Evolutionary conservation across 92 coral and sea anemone genomes (phyloP), one percentile per base, ranked within the genome.

Genomic region (Zoanthus sansibaricus): DNA sequence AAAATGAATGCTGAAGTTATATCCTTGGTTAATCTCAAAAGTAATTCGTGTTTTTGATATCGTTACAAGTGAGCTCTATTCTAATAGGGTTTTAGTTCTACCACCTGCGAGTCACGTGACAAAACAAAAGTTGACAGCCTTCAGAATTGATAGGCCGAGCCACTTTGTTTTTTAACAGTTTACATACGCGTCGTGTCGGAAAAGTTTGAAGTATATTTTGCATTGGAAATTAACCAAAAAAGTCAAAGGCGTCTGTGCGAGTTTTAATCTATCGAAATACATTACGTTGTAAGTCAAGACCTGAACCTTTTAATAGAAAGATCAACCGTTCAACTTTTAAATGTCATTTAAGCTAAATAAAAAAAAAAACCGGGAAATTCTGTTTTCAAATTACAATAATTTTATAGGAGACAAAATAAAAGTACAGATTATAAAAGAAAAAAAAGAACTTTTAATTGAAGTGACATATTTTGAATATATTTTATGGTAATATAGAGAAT

Each of bases 41-140:
- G 32, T 45, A 66, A 46, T 32, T 47, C 51, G 13, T 66, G 33
- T 62, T 18, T 66, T 42, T 25, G 17, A 13, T 30, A 21, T 45
- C 62, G 58, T 52, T 45, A 80, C 59, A 80, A 54, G 10, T 66
- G 59, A 66, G 85, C 66, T 47, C 9, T 55, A 79, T 79, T 64
- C 18, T 18, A 25, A 9, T 18, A 9, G 18, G 18, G 59, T 67
- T 80, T 15, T 25, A 21, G 9, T 7, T 20, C 11, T 47, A 64
- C 9, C 85, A 80, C 85, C 85, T 80, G 85, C 85, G 42, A 47
- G 46, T 80, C 85, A 80, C 75, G 75, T 80, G 85, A 66, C 61
- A 5, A 80, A 80, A 45, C 75, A 56, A 75, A 56, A 37, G 15
- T 17, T 48, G 75, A 45, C 59, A 80, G 32, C 58, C 84, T 44